Conservation (phyloP, 2,797 vertebrate species). For the Halcyon leucocephala region DNA sequence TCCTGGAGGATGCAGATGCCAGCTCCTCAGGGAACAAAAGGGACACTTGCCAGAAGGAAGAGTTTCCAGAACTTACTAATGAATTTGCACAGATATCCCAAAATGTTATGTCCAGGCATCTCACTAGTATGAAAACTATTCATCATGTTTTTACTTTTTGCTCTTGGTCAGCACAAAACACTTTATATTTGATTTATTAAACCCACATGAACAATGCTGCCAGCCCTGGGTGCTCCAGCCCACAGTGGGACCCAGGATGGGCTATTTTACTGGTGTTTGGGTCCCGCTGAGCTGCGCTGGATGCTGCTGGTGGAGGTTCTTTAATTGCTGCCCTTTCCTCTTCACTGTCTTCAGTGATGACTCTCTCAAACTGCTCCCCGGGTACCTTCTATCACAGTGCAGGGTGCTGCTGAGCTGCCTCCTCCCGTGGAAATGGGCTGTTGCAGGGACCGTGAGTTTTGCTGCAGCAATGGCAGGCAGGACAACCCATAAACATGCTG, state of each 20-base stretch:
- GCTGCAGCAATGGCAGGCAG: neutral
- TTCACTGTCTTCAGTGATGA: neutral
- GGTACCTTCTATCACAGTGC: neutral
- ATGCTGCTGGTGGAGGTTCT: neutral
- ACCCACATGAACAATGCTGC: accelerated
- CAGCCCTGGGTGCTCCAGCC: neutral
- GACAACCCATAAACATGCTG: neutral
- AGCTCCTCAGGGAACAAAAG: neutral
- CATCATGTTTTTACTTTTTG: neutral
- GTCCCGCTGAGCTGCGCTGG: neutral
- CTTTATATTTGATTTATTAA: neutral
- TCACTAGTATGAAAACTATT: neutral
- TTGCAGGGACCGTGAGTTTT: neutral
- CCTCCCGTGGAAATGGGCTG: neutral
- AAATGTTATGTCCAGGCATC: neutral
- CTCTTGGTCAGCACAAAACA: neutral
- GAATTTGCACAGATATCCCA: neutral
- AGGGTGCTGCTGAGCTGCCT: neutral
- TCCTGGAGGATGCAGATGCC: neutral
- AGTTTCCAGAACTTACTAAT: neutral
- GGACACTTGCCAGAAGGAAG: neutral
- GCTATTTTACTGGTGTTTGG: neutral
- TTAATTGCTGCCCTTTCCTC: neutral
- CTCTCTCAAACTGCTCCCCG: neutral
- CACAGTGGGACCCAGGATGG: accelerated